These are phyloP conservation scores for Plutella xylostella DNA, from an alignment of 2,888 invertebrate genomes.

Conservation along the genomic window DNA sequence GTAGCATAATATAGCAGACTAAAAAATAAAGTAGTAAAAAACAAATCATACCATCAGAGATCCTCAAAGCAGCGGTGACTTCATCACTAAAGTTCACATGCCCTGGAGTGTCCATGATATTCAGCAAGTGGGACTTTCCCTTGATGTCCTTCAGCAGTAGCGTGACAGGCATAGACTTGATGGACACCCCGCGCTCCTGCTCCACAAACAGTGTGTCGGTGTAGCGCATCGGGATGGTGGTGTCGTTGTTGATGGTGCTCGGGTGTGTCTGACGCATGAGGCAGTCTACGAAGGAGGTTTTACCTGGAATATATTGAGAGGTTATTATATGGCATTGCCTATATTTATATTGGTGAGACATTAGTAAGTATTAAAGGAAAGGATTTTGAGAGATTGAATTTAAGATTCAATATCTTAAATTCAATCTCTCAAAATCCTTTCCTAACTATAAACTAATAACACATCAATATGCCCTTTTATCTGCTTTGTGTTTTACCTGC, in stretches of 20 bases:
- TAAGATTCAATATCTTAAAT: too few species aligned
- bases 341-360: too few species aligned
- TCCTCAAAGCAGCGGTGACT: slow-evolving; percentile 94
- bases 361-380: too few species aligned
- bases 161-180: slow-evolving; percentile 96
- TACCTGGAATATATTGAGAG: slow-evolving; percentile 59
- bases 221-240: slow-evolving; percentile 86
- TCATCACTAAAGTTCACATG: slow-evolving; percentile 99
- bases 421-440: too few species aligned
- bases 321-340: too few species aligned
- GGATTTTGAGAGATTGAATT: too few species aligned
- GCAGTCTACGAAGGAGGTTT: slow-evolving; percentile 98
- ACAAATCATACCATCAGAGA: slow-evolving; percentile 83
- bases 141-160: slow-evolving; percentile 93
- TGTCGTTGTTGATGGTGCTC: slow-evolving; percentile 78
- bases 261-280: slow-evolving; percentile 98
- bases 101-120: slow-evolving; percentile 97
- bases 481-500: too few species aligned
- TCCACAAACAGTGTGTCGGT: slow-evolving; percentile 98
- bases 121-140: slow-evolving; percentile 96
- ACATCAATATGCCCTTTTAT: too few species aligned
- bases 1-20: too few species aligned
- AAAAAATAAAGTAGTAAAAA: too few species aligned
- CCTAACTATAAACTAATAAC: too few species aligned
- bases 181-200: slow-evolving; percentile 96